phyloP scores from a whole-genome alignment of 2,113 vertebrate genomes.

The Stercorarius parasiticus region DNA sequence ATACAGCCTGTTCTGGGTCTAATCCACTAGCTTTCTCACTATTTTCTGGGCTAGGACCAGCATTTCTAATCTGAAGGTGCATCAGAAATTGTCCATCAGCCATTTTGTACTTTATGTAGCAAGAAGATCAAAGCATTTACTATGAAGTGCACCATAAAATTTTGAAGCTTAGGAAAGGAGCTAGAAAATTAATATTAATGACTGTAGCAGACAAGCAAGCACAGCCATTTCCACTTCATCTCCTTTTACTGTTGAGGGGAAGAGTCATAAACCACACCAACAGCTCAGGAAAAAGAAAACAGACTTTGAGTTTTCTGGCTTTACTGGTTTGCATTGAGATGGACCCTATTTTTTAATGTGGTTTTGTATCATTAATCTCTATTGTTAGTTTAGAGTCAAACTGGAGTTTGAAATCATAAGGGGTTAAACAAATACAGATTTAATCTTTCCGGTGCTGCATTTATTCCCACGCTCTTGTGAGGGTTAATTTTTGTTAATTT shows the following conservation, averaged over 20 bases:
- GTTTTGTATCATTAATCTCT: not conserved
- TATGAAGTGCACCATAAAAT: constrained; percentile 12
- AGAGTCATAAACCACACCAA: constrained; percentile 24
- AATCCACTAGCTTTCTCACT: not conserved
- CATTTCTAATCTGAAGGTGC: not conserved
- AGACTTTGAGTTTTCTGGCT: not conserved
- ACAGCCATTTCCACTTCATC: constrained; percentile 39
- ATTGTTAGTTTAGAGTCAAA: not conserved
- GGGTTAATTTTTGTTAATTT: not conserved
- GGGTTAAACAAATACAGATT: not conserved
- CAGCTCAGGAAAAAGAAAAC: not conserved
- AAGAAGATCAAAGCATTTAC: constrained; percentile 23
- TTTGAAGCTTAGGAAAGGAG: constrained; percentile 24
- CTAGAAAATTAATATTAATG: constrained; percentile 38
- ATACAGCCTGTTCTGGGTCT: not conserved
- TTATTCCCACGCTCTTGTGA: not conserved
- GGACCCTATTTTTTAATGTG: not conserved
- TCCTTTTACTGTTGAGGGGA: not conserved
- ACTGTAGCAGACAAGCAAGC: constrained; percentile 25
- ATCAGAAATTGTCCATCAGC: not conserved
- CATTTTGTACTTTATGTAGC: constrained; percentile 20
- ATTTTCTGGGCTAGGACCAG: not conserved
- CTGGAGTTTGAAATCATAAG: not conserved
- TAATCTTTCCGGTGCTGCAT: not conserved
- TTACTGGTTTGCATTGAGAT: not conserved